A percentile compares a stretch with the other conserved stretches of the same genome.
These are phyloP conservation scores for Aldabrachelys gigantea DNA, from an alignment of 2,113 vertebrate genomes.

Conservation along the genomic window DNA sequence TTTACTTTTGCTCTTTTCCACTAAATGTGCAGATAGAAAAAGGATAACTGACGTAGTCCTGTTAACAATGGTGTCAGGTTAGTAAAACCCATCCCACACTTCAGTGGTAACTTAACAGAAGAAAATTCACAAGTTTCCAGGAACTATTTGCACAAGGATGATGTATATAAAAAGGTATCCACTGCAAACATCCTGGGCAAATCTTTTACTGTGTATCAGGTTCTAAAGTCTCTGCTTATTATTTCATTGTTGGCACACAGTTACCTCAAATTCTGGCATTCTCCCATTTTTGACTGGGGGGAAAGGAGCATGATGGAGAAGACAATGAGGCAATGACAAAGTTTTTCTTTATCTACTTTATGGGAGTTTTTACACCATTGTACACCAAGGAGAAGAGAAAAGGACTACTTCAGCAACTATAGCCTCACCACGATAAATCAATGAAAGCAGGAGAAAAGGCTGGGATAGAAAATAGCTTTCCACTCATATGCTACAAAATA, in stretches of 20 bases:
- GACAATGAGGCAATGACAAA: background rate
- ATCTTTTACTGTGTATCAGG: background rate
- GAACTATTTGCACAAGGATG: constrained; percentile 16
- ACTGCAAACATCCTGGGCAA: background rate
- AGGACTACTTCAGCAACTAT: background rate
- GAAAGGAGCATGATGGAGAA: background rate
- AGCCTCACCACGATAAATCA: background rate
- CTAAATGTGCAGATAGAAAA: background rate
- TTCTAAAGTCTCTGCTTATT: background rate
- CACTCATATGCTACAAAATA: background rate
- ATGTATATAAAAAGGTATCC: background rate
- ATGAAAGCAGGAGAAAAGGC: background rate
- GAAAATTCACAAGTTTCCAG: background rate
- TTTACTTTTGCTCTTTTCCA: background rate
- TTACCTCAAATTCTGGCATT: background rate
- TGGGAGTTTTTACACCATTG: background rate
- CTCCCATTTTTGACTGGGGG: background rate
- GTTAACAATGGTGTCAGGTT: background rate
- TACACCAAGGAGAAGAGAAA: fast-evolving
- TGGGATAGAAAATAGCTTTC: background rate
- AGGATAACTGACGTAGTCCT: background rate
- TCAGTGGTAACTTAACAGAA: fast-evolving
- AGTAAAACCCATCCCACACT: background rate
- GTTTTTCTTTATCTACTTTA: background rate
- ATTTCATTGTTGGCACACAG: background rate